These are phyloP conservation scores for Acrobasis suavella DNA, from an alignment of 2,888 invertebrate genomes.

Conservation along the genomic window DNA sequence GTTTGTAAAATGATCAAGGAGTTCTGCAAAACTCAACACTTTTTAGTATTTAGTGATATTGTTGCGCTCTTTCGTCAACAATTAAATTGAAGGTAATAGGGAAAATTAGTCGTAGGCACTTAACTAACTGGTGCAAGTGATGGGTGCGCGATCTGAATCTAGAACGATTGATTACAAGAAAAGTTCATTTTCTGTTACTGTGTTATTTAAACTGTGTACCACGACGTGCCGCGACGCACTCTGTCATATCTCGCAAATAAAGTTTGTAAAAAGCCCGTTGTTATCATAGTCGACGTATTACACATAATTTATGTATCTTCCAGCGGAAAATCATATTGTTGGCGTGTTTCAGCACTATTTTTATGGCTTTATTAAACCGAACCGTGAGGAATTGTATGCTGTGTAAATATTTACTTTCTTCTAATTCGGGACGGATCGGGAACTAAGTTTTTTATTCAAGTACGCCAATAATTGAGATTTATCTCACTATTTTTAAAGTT, in stretches of 20 bases:
- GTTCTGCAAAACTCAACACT: too few relatives aligned
- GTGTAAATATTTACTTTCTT: constrained; percentile 48
- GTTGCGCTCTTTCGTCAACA: too few relatives aligned
- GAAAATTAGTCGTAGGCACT: too few relatives aligned
- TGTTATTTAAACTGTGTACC: constrained; percentile 15
- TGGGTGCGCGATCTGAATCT: too few relatives aligned
- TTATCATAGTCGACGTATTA: constrained; percentile 18
- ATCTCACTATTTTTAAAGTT: neutral
- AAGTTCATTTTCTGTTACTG: constrained; percentile 13
- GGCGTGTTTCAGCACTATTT: constrained; percentile 18
- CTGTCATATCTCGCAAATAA: constrained; percentile 29
- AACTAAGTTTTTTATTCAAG: constrained; percentile 29
- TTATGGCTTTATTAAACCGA: constrained; percentile 21
- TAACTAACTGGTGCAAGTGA: too few relatives aligned
- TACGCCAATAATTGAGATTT: neutral
- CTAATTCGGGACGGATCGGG: constrained; percentile 35
- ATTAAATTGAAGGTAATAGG: too few relatives aligned
- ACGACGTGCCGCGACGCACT: constrained; percentile 19
- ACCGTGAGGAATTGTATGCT: constrained; percentile 19
- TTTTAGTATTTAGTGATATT: too few relatives aligned
- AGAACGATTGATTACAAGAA: too few relatives aligned
- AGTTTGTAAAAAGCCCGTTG: constrained; percentile 25
- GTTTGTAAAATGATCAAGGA: too few relatives aligned
- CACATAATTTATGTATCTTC: constrained; percentile 9
- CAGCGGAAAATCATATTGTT: constrained; percentile 21